A percentile compares a stretch with the other conserved stretches of the same genome.
These are phyloP conservation scores for Lateolabrax maculatus DNA, from an alignment of 2,797 vertebrate species.

Conservation along the genomic window DNA sequence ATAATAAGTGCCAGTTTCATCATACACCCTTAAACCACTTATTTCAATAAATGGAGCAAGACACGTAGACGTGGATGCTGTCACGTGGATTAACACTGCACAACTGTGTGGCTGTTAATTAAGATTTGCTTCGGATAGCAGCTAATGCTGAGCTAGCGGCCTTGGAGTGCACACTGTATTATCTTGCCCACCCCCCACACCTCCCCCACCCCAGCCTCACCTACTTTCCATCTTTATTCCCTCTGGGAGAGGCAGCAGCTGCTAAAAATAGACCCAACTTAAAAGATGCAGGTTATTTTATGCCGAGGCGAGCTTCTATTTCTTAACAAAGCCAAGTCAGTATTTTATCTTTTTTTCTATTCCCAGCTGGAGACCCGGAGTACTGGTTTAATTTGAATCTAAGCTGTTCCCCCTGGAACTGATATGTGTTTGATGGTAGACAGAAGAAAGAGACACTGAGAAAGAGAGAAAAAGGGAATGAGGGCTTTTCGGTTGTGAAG, in stretches of 20 bases:
- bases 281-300: conserved; percentile 77
- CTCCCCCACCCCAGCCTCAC: conserved; percentile 59
- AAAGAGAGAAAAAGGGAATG: conserved; percentile 33
- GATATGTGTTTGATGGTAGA: conserved; percentile 78
- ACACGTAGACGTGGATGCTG: conserved; percentile 32
- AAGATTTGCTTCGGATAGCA: conserved; percentile 72
- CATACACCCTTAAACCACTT: conserved; percentile 40
- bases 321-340: conserved; percentile 78
- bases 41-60: conserved; percentile 49
- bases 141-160: conserved; percentile 67
- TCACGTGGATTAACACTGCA: conserved; percentile 52
- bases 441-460: conserved; percentile 61
- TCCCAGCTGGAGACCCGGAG: conserved; percentile 76
- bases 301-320: conserved; percentile 75
- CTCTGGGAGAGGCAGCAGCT: conserved; percentile 62
- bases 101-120: conserved; percentile 70
- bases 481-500: conserved; percentile 55
- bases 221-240: conserved; percentile 77
- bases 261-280: conserved; percentile 83
- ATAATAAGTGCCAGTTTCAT: conserved; percentile 22
- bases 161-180: conserved; percentile 59
- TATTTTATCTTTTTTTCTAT: conserved; percentile 70
- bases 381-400: conserved; percentile 81
- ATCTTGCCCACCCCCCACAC: conserved; percentile 46
- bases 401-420: conserved; percentile 70